A percentile compares a stretch with the other conserved stretches of the same genome.
Conservation (phyloP, 2,797 vertebrate genomes). For the Aratinga solstitialis region DNA sequence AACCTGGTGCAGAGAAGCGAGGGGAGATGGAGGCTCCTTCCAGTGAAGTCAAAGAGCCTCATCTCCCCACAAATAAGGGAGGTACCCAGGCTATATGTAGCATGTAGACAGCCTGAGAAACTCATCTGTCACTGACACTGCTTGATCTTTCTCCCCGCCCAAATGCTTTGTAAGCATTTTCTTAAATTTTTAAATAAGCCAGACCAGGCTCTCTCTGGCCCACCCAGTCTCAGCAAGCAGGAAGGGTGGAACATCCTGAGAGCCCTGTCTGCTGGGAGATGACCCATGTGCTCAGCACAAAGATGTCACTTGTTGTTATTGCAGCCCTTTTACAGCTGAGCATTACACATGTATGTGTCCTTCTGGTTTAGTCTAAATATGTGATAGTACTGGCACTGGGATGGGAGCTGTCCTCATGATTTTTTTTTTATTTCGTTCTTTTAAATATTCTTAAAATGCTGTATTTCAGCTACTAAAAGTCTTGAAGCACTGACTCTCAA, state of each 20-base stretch:
- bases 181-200: neutral
- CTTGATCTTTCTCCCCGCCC: neutral
- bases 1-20: neutral
- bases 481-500: neutral
- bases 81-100: neutral
- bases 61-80: neutral
- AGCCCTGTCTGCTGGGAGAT: neutral
- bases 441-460: neutral
- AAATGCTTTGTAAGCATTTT: neutral
- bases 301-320: neutral
- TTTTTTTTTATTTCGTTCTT: neutral
- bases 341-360: neutral
- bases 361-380: neutral
- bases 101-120: neutral
- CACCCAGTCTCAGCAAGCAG: neutral
- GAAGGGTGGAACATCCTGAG: neutral
- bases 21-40: neutral
- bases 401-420: rapidly evolving
- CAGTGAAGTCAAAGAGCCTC: neutral
- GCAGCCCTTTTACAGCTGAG: neutral
- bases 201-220: neutral
- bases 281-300: neutral
- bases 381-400: neutral
- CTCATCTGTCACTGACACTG: neutral
- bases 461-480: neutral